Percentiles rank a stretch among this genome's conserved stretches.
These are phyloP conservation scores for Ephestia elutella DNA, from an alignment of 1,140 invertebrate species.

Conservation along the genomic window DNA sequence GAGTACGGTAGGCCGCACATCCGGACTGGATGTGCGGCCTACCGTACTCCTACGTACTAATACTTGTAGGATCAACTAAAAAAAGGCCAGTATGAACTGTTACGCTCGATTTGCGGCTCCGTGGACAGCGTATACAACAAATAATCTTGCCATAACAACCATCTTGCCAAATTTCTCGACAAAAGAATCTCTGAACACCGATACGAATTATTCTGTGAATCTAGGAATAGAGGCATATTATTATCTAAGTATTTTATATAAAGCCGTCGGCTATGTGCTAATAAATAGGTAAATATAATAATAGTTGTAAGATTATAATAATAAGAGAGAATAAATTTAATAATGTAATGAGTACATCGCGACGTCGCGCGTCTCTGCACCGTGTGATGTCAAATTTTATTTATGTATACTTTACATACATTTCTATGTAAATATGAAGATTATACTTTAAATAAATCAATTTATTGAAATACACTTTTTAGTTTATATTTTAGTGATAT, in stretches of 20 bases:
- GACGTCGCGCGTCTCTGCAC: background rate
- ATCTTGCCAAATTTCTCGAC: background rate
- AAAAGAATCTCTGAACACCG: background rate
- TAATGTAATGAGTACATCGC: conserved; percentile 4
- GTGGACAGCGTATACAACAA: no score
- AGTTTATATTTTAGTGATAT: background rate
- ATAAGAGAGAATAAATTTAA: background rate
- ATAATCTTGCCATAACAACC: no score
- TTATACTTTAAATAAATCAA: conserved; percentile 17
- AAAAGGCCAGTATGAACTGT: no score
- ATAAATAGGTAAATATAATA: conserved; percentile 3
- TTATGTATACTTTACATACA: conserved; percentile 14
- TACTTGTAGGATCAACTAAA: no score
- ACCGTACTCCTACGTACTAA: no score
- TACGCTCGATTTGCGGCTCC: no score
- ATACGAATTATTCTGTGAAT: conserved; percentile 3
- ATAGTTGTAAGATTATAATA: background rate
- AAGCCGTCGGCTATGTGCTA: background rate
- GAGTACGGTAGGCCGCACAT: no score
- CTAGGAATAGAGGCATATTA: background rate
- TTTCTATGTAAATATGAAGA: conserved; percentile 19
- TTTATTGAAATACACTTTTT: background rate
- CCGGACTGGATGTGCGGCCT: no score
- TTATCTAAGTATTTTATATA: background rate
- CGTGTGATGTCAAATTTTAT: conserved; percentile 18